Base-by-base conservation (phyloP, 2,888 invertebrate genomes). In the Brachyptera putata region DNA sequence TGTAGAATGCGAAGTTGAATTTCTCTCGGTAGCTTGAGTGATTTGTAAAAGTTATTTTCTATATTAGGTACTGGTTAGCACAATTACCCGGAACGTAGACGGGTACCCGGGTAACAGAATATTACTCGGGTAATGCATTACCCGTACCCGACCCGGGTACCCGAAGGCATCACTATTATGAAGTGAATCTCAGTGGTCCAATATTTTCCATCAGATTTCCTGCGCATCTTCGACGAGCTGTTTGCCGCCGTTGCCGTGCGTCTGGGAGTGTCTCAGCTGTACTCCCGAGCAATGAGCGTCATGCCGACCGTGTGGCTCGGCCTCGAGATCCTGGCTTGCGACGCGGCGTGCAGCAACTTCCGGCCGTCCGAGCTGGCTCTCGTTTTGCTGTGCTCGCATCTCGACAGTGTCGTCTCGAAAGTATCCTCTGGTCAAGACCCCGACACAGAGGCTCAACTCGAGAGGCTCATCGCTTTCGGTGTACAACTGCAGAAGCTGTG, bases 331-430 rank as follows among this genome's bases (percentile, higher is more conserved):
- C 80, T 88, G 46, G 80, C 84, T 63, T 87, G 89, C 69, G 87
- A 90, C 74, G 85, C 87, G 1, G 80, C 81, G 61, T 89, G 90
- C 65, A 85, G 85, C 36, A 86, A 84, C 73, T 84, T 85, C 60
- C 79, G 87, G 41, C 84, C 89, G 62, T 85, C 87, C 49, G 86
- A 87, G 63, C 77, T 92, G 64, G 91, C 91, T 11, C 77, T 94
- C 50, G 87, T 89, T 56, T 77, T 93, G 64, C 78, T 94, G 65
- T 85, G 85, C 71, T 77, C 83, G 65, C 87, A 89, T 70, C 77
- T 91, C 65, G 87, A 85, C 71, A n/a, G n/a, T n/a, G n/a, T n/a
- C n/a, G 79, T 73, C 69, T 64, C 66, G 16, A 61, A 63, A 26
- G 46, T 57, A 16, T 30, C 49, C 39, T 57, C 53, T 43, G 58